phyloP scores from a whole-genome alignment of 2,113 vertebrate genomes.

The Syrmaticus mikado region DNA sequence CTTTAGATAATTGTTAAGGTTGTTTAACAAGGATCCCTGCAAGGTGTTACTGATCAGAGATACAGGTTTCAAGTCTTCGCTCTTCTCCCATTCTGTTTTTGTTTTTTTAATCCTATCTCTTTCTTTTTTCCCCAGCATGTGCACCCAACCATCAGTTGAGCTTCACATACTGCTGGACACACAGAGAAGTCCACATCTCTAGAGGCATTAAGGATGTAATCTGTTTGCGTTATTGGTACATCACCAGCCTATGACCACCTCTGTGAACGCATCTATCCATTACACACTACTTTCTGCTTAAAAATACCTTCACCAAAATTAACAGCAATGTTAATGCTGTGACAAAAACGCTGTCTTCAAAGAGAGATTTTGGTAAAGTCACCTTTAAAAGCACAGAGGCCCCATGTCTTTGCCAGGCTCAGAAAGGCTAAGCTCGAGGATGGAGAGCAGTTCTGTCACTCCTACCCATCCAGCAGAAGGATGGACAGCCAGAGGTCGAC shows the following conservation, averaged over 20 bases:
- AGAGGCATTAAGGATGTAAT: background rate
- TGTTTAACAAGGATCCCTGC: background rate
- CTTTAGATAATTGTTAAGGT: background rate
- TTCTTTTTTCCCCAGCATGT: background rate
- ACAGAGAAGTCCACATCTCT: background rate
- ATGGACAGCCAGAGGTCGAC: background rate
- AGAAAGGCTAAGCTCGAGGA: background rate
- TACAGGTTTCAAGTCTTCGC: background rate
- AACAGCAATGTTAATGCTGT: background rate
- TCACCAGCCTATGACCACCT: background rate
- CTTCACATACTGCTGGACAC: background rate
- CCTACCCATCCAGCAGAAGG: background rate
- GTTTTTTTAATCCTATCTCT: background rate
- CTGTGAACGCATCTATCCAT: background rate
- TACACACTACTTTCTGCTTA: background rate
- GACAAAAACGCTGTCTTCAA: background rate
- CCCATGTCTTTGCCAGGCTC: background rate
- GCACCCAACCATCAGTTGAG: background rate
- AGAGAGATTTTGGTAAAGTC: accelerated
- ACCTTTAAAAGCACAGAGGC: background rate
- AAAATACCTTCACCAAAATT: background rate
- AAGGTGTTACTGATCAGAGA: background rate
- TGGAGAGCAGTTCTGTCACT: background rate
- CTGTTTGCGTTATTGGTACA: background rate
- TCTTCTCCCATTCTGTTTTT: background rate